phyloP scores from a whole-genome alignment of 1,140 invertebrate genomes.

The Scaptomyza graminum region DNA sequence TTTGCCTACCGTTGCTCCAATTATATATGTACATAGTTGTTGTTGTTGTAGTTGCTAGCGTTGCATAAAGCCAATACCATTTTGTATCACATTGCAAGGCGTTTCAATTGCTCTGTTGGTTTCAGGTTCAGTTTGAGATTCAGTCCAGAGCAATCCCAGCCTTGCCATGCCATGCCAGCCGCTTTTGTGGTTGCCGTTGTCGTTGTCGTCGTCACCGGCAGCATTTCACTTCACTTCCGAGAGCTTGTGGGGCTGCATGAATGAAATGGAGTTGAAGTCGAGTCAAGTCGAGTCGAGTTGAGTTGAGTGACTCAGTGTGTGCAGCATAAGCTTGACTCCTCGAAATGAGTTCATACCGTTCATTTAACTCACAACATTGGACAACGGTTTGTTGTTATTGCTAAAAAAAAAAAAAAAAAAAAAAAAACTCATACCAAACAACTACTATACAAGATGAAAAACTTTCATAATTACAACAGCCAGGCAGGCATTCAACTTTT shows the following conservation, averaged over 20 bases:
- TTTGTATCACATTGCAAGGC: slow-evolving; percentile 73
- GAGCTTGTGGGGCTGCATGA: slow-evolving; percentile 37
- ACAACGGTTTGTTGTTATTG: slow-evolving; percentile 35
- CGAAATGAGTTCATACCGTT: slow-evolving; percentile 75
- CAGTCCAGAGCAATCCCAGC: slow-evolving; percentile 11
- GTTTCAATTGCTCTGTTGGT: slow-evolving; percentile 44
- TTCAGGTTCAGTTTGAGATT: slow-evolving; percentile 59
- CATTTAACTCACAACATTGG: slow-evolving; percentile 42
- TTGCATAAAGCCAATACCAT: slow-evolving; percentile 60
- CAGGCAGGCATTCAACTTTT: slow-evolving; percentile 51
- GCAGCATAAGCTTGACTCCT: slow-evolving; percentile 67
- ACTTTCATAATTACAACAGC: slow-evolving; percentile 76
- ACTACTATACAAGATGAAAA: slow-evolving; percentile 60
- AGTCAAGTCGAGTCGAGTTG: not conserved
- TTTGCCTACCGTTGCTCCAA: slow-evolving; percentile 39
- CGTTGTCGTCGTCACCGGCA: slow-evolving; percentile 15
- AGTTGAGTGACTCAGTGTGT: slow-evolving; percentile 47
- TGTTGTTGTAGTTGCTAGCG: slow-evolving; percentile 35
- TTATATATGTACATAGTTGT: slow-evolving; percentile 26
- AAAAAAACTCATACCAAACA: no score
- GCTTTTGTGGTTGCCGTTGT: slow-evolving; percentile 54
- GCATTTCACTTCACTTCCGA: slow-evolving; percentile 56
- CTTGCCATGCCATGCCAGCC: slow-evolving; percentile 15
- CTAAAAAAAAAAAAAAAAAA: slow-evolving; percentile 19
- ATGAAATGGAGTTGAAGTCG: slow-evolving; percentile 34